A percentile compares a stretch with the other conserved stretches of the same genome.
Evolutionary conservation across 2,888 invertebrate genomes (phyloP).

Genomic region (Corbicula japonica): DNA sequence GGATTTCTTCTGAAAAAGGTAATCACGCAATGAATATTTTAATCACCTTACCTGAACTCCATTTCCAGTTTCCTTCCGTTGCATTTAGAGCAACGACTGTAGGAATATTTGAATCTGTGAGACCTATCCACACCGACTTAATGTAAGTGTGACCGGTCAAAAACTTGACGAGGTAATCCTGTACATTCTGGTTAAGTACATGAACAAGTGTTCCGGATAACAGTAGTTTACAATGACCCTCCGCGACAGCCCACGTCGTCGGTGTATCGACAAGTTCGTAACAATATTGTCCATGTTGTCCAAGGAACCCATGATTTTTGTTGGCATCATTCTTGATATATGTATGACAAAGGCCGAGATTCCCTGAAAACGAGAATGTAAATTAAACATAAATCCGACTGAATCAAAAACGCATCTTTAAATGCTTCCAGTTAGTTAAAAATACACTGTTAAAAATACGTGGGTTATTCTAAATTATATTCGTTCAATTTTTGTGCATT

Average conservation of each 20-base stretch:
- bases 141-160: constrained; percentile 29
- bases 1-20: too few species aligned
- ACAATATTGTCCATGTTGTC: constrained; percentile 59
- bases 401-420: too few species aligned
- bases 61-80: constrained; percentile 44
- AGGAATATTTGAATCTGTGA: constrained; percentile 47
- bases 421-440: too few species aligned
- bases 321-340: constrained; percentile 42
- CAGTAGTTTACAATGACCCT: constrained; percentile 45
- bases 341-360: constrained; percentile 51
- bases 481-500: too few species aligned
- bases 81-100: too few species aligned
- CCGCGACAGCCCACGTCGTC: constrained; percentile 57
- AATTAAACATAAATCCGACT: too few species aligned
- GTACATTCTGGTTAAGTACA: constrained; percentile 45
- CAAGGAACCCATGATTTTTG: constrained; percentile 47
- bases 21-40: not conserved
- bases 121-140: constrained; percentile 49
- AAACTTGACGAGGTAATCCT: constrained; percentile 48
- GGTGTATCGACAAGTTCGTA: constrained; percentile 43
- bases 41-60: constrained; percentile 52
- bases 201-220: constrained; percentile 39
- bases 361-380: too few species aligned
- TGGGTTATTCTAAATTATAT: too few species aligned
- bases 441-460: too few species aligned